Evolutionary conservation across 2,888 invertebrate genomes (phyloP), one percentile per base, ranked within the genome.

Genomic region (Philhelius pedissequus): DNA sequence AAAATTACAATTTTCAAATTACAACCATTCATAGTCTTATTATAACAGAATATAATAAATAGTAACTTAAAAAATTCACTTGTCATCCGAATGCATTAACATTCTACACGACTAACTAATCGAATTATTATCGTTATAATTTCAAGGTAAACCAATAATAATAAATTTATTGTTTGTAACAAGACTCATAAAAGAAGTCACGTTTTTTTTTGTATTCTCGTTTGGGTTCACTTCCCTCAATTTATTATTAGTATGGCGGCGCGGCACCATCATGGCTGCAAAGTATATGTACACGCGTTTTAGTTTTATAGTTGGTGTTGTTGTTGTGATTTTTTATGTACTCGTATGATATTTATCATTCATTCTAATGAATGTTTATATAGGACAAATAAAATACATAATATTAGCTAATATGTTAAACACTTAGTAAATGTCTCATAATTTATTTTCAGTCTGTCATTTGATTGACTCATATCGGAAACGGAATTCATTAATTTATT

Each of bases 161-260:
- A 11, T 32, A 7, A 20, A 13, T 30, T 35, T 18, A 9, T 7
- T n/a, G 20, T 9, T 69, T 38, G 15, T 75, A 40, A 70, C 58
- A 60, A 75, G 50, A 71, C 22, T 77, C 38, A 68, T 50, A 52
- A 68, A 71, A 76, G 50, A 68, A 60, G 66, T 71, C 81, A 77
- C 81, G 81, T 74, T 82, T 56, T 74, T 82, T 50, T 69, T 30
- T 43, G 22, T 60, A 54, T 43, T 58, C 43, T 43, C 30, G 58
- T 45, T 68, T n/a, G 64, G 66, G 77, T 81, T 81, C 76, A 71
- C 81, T 82, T 82, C 81, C 81, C 77, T 68, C 77, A 77, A 25
- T 27, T 9, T 52, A 8, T 18, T 18, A 30, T 48, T 15, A 6
- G 15, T 50, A 52, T 27, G 25, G 40, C 56, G 45, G 45, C 25